phyloP scores from a whole-genome alignment of 2,888 invertebrate genomes.

The Lampropteryx suffumata region DNA sequence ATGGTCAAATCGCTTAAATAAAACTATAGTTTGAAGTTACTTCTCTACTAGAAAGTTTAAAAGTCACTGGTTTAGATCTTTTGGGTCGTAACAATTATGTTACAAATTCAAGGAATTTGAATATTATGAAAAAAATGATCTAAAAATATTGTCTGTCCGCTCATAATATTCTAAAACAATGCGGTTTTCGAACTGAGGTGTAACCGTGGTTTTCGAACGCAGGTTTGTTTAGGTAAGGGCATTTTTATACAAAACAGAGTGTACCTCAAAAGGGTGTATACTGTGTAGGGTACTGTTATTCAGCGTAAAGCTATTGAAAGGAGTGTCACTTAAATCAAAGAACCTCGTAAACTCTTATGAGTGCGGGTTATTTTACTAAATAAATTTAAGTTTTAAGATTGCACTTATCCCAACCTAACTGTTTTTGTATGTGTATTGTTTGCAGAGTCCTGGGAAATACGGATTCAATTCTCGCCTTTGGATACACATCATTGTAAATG shows the following conservation, averaged over 20 bases:
- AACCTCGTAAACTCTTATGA: slow-evolving; percentile 14
- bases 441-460: too few species aligned
- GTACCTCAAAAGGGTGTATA: slow-evolving; percentile 10
- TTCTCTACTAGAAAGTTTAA: too few species aligned
- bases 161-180: slow-evolving; percentile 1
- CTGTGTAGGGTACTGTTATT: slow-evolving; percentile 54
- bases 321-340: slow-evolving; percentile 44
- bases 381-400: neutral
- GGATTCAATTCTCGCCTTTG: too few species aligned
- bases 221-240: slow-evolving; percentile 12
- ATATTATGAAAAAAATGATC: too few species aligned
- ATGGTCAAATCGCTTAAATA: too few species aligned
- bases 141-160: too few species aligned
- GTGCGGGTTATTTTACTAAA: slow-evolving; percentile 7
- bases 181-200: neutral
- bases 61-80: too few species aligned
- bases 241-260: slow-evolving; percentile 27
- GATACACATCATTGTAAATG: too few species aligned
- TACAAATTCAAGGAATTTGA: too few species aligned
- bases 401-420: neutral
- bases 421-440: too few species aligned
- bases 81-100: too few species aligned
- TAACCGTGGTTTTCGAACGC: slow-evolving; percentile 1
- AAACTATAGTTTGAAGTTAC: too few species aligned
- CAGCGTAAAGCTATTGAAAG: slow-evolving; percentile 50